These are phyloP conservation scores for Aspidiotus rigidus DNA, from an alignment of 2,888 invertebrate genomes.

Conservation along the genomic window DNA sequence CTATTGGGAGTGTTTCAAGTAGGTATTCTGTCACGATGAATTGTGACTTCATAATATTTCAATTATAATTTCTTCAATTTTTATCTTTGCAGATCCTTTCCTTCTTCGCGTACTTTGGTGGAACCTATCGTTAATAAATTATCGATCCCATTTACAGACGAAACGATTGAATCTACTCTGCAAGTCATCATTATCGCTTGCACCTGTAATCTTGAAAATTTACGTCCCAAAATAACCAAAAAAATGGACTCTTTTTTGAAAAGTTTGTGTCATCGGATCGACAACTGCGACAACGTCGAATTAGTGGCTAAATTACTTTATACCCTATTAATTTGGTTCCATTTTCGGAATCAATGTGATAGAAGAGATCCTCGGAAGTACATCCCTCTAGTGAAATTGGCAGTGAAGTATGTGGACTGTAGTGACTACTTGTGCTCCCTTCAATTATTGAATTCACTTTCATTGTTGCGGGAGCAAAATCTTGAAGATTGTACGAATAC, in stretches of 20 bases:
- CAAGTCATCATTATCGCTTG: neutral
- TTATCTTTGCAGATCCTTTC: slow-evolving; percentile 10
- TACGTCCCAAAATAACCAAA: too few relatives aligned
- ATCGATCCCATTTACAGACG: neutral
- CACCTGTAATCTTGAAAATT: too few relatives aligned
- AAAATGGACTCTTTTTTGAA: slow-evolving; percentile 1
- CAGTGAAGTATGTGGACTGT: slow-evolving; percentile 13
- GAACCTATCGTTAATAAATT: slow-evolving; percentile 1
- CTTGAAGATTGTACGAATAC: too few relatives aligned
- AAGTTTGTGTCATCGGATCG: slow-evolving; percentile 7
- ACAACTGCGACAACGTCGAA: slow-evolving; percentile 2
- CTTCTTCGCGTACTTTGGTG: neutral
- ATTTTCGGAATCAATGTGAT: slow-evolving; percentile 5
- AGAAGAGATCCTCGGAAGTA: neutral
- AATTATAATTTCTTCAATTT: neutral
- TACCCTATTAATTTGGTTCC: slow-evolving; percentile 1
- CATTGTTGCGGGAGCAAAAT: neutral
- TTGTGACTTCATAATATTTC: neutral
- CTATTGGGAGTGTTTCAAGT: slow-evolving; percentile 16
- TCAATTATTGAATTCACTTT: slow-evolving; percentile 1
- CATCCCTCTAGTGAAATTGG: neutral
- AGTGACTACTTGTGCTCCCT: slow-evolving; percentile 20
- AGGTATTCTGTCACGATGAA: neutral
- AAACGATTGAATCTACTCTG: neutral
- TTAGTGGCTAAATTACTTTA: slow-evolving; percentile 17